Base-by-base conservation (phyloP, 1,140 invertebrate species). In the Leptinotarsa texana region DNA sequence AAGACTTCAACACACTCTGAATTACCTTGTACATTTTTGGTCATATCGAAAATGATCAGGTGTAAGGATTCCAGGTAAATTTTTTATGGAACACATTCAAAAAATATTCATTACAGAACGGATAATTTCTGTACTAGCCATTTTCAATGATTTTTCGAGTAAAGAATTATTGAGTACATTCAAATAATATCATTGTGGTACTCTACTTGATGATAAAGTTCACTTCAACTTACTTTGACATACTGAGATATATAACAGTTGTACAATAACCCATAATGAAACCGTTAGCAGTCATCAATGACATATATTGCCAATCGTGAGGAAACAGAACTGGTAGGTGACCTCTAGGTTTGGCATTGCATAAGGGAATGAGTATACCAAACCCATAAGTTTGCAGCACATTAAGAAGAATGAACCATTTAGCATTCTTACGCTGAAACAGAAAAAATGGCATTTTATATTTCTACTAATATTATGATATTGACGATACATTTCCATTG, bases 231-330 rank as follows among this genome's bases (percentile, higher is more conserved):
- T 65, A 65, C 63, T 65, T 65, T 65, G 18, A 27, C 63, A 65
- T 65, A 27, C 63, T 65, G 18, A 65, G 63, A 11, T 5, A 65
- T 1, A 13, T 13, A 1, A 65, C 24, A 21, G 63, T 65, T 65
- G 15, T 21, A 65, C 15, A 27, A 2, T n/a, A 65, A 22, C 21
- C 21, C 63, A 13, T 27, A 4, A 27, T 13, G 18, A 21, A 4
- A 5, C 63, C 63, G 11, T 21, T 21, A 13, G 24, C 13, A 65
- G 21, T 11, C 18, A 13, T 13, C 5, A 72, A 24, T 17, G 48
- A 47, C 15, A 72, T 65, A 33, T 72, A 72, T 47, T 72, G 61
- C 49, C 57, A 72, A 65, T 72, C 71, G 1, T 72, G 61, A 11
- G 61, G 61, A 22, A 72, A 72, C 1, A 63, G n/a, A 24, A 65